These are phyloP conservation scores for Cryptops parisi DNA, from an alignment of 2,888 invertebrate species.

Conservation along the genomic window DNA sequence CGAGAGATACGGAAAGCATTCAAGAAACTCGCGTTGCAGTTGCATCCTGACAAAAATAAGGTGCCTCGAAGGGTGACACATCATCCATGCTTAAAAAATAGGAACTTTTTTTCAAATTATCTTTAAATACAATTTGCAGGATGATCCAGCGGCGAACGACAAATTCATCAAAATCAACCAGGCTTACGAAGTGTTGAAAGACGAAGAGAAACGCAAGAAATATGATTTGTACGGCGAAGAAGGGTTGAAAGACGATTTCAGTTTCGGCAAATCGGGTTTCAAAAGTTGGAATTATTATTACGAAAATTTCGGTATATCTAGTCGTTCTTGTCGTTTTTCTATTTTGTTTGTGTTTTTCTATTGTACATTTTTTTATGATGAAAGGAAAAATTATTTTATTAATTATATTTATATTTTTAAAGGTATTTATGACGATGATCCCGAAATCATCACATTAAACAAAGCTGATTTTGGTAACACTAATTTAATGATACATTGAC, in stretches of 20 bases:
- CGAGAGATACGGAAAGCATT: conserved; percentile 60
- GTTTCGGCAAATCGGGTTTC: conserved; percentile 43
- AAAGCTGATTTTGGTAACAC: conserved; percentile 56
- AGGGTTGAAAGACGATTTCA: conserved; percentile 40
- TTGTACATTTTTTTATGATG: background rate
- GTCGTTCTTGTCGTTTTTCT: background rate
- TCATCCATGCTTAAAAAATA: background rate
- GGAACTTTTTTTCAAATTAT: background rate
- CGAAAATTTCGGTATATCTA: conserved; percentile 50
- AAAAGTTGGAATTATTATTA: conserved; percentile 68
- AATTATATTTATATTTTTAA: conserved; percentile 12
- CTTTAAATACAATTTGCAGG: conserved; percentile 40
- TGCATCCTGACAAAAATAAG: conserved; percentile 57
- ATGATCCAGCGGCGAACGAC: conserved; percentile 54
- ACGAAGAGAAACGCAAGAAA: conserved; percentile 56
- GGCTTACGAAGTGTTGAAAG: conserved; percentile 76
- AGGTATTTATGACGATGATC: conserved; percentile 68
- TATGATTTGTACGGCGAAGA: conserved; percentile 68
- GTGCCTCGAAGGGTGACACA: background rate
- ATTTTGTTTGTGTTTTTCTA: background rate
- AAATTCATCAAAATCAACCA: conserved; percentile 62
- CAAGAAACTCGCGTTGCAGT: conserved; percentile 55
- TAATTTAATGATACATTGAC: background rate
- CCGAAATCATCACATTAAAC: conserved; percentile 59
- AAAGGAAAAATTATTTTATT: background rate